Evolutionary conservation across 2,888 invertebrate genomes (phyloP), one percentile per base, ranked within the genome.

Genomic region (Euspilapteryx auroguttella): DNA sequence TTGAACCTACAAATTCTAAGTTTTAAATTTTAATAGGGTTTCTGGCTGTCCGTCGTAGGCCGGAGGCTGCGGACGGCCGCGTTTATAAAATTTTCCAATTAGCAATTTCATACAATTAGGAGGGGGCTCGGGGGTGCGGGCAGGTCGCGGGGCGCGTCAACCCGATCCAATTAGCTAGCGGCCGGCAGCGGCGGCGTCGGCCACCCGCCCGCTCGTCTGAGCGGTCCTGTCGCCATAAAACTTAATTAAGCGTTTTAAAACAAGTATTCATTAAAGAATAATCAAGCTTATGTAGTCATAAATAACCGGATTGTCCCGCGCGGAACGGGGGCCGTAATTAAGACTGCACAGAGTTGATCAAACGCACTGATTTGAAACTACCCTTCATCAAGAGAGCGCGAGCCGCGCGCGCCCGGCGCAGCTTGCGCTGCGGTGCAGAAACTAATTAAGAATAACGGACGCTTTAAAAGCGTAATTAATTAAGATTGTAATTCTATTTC

Each of bases 161-260:
- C n/a, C n/a, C n/a, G n/a, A n/a, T 69, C 73, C 73, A 75, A 75
- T 75, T 75, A 75, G 73, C 66, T 61, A 56, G 75, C 63, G 73
- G 71, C 73, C 68, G 65, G 63, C 65, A 59, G 54, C 56, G 64
- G n/a, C n/a, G n/a, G n/a, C n/a, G n/a, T n/a, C 66, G 62, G 57
- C 64, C 68, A 24, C 21, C 24, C 29, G 31, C 69, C 69, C 64
- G 66, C 68, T 54, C 54, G 55, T 50, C 57, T 49, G 55, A 56
- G 61, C 66, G 59, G 61, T 58, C 59, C 71, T 68, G 77, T 75
- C 75, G 68, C 75, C 71, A 76, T 76, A 77, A 77, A 77, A 76
- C 77, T 77, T 77, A 76, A 77, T 77, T 77, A 76, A 77, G 75
- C 76, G 71, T 71, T 76, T 76, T 75, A 76, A 77, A 76, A 77